Evolutionary conservation across 64 coral and sea anemone genomes (phyloP), one percentile per base, ranked within the genome.

Genomic region (Stichodactyla mertensii): DNA sequence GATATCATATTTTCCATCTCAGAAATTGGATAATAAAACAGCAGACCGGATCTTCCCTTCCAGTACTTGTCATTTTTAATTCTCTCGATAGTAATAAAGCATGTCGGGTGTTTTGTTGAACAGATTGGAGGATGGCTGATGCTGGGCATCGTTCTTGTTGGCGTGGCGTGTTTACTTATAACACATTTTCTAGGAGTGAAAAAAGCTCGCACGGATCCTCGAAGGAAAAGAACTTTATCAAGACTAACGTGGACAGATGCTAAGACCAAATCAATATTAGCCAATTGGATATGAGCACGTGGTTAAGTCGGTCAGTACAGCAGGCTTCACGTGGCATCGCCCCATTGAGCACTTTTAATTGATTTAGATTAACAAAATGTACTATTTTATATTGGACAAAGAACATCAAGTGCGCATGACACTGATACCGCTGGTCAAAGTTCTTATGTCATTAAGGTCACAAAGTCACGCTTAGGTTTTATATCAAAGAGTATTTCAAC

Each of bases 51-150:
- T n/a, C 18, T 66, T 7, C 19, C 6, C 9, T 66, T 66, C 20
- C 62, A 45, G 18, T 7, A 20, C 20, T n/a, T 7, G 62, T n/a
- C 52, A 86, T 1, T 71, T 51, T 86, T 54, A 86, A 14, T 85
- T 5, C 36, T 16, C 15, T 67, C 31, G 16, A 52, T 8, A 69
- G 53, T 45, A 56, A 52, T 11, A 16, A 52, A 10, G 6, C 5
- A 87, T 19, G 26, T 45, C 19, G 59, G 58, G 59, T 61, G 18
- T 16, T 61, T 15, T 61, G 59, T 61, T 45, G 36, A 45, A n/a
- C 52, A 92, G 90, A 92, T 87, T 53, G 90, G 90, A 5, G 90
- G 90, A 14, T 92, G 90, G 90, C 70, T 92, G 58, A 92, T 92
- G 90, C 61, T 92, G 77, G 90, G 90, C 11, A 92, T 92, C 55